Conservation (phyloP, 2,113 vertebrate genomes). For the Ceuthmochares aereus region DNA sequence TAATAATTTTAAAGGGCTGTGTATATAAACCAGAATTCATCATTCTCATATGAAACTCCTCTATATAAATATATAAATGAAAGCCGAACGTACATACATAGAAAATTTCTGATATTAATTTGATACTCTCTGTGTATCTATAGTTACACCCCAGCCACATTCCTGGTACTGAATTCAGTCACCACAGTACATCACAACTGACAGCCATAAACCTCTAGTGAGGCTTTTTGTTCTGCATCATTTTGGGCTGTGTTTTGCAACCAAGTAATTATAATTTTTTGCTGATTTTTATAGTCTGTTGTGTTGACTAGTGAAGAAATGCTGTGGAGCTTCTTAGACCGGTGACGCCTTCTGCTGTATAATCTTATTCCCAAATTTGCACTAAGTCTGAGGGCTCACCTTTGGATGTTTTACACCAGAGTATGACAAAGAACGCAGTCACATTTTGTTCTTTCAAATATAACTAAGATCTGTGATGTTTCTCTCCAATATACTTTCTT, state of each 20-base stretch:
- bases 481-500: constrained; percentile 33
- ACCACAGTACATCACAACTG: neutral
- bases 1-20: neutral
- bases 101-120: neutral
- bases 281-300: neutral
- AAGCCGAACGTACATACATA: neutral
- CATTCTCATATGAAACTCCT: neutral
- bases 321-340: neutral
- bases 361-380: neutral
- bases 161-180: neutral
- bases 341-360: neutral
- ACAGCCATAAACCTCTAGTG: neutral
- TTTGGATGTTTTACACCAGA: neutral
- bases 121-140: neutral
- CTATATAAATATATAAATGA: neutral
- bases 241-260: neutral
- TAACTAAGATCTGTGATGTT: neutral
- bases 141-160: neutral
- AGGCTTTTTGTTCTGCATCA: neutral
- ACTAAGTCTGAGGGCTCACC: neutral
- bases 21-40: neutral
- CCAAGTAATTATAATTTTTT: neutral
- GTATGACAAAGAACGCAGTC: neutral
- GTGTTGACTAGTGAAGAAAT: neutral
- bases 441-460: neutral